Conservation (phyloP, 2,888 invertebrate genomes). For the Mimas tiliae region DNA sequence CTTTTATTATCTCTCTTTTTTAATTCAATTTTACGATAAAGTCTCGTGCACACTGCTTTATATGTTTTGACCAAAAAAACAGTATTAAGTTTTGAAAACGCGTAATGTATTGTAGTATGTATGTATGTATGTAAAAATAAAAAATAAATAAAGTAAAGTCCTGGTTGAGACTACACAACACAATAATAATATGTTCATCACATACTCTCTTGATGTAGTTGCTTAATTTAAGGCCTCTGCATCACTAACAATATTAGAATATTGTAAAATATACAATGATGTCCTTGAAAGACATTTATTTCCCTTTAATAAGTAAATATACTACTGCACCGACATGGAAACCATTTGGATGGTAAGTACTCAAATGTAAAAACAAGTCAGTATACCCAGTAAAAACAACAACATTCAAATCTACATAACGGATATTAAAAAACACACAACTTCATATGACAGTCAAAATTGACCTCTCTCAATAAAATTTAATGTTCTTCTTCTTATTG, state of each 20-base stretch:
- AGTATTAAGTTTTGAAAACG: neutral
- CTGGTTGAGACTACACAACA: neutral
- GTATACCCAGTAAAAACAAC: neutral
- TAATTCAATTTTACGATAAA: slow-evolving; percentile 83
- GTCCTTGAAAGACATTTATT: neutral
- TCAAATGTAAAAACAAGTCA: neutral
- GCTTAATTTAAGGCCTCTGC: too few species aligned
- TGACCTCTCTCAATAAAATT: slow-evolving; percentile 53
- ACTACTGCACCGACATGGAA: neutral
- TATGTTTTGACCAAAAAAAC: slow-evolving; percentile 4
- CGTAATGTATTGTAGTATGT: neutral
- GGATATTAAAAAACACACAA: slow-evolving; percentile 15
- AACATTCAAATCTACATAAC: slow-evolving; percentile 13
- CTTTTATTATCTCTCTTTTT: slow-evolving; percentile 82
- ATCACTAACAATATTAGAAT: neutral
- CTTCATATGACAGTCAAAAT: slow-evolving; percentile 33
- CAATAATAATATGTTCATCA: neutral
- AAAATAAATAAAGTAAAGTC: too few species aligned
- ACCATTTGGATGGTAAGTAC: neutral
- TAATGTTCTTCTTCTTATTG: slow-evolving; percentile 50
- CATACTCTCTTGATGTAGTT: neutral
- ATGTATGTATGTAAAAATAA: too few species aligned
- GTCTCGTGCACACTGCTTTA: slow-evolving; percentile 44
- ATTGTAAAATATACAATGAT: neutral
- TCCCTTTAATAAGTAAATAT: neutral